Base-by-base conservation (phyloP, 2,113 vertebrate species). In the Chiloscyllium plagiosum region DNA sequence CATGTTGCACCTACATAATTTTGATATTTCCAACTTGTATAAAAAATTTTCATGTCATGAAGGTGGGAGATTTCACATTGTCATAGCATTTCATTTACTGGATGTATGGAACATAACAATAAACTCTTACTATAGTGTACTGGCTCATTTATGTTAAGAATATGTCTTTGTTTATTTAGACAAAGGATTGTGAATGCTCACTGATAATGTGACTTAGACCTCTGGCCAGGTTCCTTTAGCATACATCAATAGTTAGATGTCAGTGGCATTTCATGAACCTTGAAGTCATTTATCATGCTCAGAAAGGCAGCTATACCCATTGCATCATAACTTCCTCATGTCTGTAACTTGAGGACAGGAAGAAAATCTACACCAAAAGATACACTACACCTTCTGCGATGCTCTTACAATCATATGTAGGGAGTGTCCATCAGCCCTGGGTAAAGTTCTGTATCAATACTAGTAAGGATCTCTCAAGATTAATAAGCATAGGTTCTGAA, bases 201-300 rank as follows among this genome's bases (percentile, higher is more conserved):
- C 13, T 61, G 87, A 33, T 90, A 61, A 61, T 61, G 52, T 61
- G 52, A 61, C 37, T n/a, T 69, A 69, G 66, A 94, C 92, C 66
- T 69, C 22, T 24, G 20, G 69, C 69, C 68, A 52, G 52, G 42
- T 95, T 95, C 42, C 94, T 95, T 95, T 52, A 26, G 68, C 94
- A 72, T 4, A 19, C 50, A 47, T 72, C 68, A 76, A 72, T 47
- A 95, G 69, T 70, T 37, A 29, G 42, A 72, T 4, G 24, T 95
- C 68, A 72, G 47, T 29, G 72, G 90, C 83, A 92, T 47, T 42
- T 29, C 10, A 70, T 24, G 0, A 89, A 85, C 24, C 95, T 78
- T 37, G 37, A 22, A 50, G 61, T 50, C 96, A 96, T 96, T 93
- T 70, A 96, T 96, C 96, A 96, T 47, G 5, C 20, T 94, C 33